Evolutionary conservation across 2,888 invertebrate genomes (phyloP).

Genomic region (Aquatica leii): DNA sequence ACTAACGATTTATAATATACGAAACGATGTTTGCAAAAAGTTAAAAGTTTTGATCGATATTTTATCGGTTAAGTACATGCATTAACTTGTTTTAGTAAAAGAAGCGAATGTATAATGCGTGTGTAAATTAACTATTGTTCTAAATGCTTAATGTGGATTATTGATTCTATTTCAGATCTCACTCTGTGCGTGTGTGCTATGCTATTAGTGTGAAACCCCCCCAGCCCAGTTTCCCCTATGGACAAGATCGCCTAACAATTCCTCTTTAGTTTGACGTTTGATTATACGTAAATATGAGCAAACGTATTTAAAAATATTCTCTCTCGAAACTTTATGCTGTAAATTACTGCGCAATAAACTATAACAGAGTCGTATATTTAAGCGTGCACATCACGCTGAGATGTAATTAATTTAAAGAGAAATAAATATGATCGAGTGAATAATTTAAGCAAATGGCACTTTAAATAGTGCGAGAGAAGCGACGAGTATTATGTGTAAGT

Average conservation of each 20-base stretch:
- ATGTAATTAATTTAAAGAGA: too few relatives aligned
- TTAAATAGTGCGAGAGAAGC: too few relatives aligned
- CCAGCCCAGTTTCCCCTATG: slow-evolving; percentile 41
- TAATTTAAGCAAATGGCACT: too few relatives aligned
- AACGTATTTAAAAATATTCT: not conserved
- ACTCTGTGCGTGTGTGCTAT: slow-evolving; percentile 45
- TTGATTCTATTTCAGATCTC: slow-evolving; percentile 47
- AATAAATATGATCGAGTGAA: too few relatives aligned
- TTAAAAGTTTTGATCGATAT: not conserved
- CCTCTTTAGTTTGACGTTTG: slow-evolving; percentile 37
- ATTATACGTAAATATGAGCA: not conserved
- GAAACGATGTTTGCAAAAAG: not conserved
- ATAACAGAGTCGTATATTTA: too few relatives aligned
- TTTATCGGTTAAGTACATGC: not conserved
- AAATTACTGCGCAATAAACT: too few relatives aligned
- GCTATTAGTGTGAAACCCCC: slow-evolving; percentile 45
- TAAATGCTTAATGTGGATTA: slow-evolving; percentile 50
- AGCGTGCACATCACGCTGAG: too few relatives aligned
- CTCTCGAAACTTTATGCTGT: too few relatives aligned
- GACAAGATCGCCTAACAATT: slow-evolving; percentile 37
- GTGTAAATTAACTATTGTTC: slow-evolving; percentile 55
- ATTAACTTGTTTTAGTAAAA: slow-evolving; percentile 31
- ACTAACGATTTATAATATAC: not conserved
- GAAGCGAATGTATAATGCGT: slow-evolving; percentile 55
- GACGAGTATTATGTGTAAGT: too few relatives aligned